Base-by-base conservation (phyloP, 2,113 vertebrate species). In the Callithrix jacchus region DNA sequence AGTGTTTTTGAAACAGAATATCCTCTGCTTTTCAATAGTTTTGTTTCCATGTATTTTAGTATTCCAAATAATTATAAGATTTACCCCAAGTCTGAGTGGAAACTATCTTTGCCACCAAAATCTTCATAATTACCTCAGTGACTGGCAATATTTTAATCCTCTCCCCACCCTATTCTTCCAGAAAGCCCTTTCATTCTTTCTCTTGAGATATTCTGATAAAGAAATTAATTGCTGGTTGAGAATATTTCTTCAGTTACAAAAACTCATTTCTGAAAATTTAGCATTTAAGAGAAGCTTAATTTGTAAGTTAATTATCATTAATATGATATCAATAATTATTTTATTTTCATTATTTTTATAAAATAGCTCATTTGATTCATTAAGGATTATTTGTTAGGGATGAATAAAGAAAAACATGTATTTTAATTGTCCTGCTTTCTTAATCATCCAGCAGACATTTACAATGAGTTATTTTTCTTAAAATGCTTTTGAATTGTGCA, bases 241-340 rank as follows among this genome's bases (percentile, higher is more conserved):
- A 25, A 8, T 70, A n/a, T 73, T 96, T 89, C 64, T 93, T 54
- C 30, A 87, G 30, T 83, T 89, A 37, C 5, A 93, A 58, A 93
- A 94, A 54, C 45, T 79, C 18, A 81, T 81, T 93, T 92, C 40
- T 80, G 92, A 84, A 94, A 95, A 95, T 80, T 76, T 71, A 66
- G 6, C 64, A 20, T 81, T 87, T 87, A 88, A 88, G 56, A 93
- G 56, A 80, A 80, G 17, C 25, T 80, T 94, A 96, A 74, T 83
- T 61, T 92, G 20, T 37, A 96, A 83, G 80, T 77, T 93, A 93
- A 37, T 95, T 96, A 32, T 93, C 27, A 2, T 76, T 95, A 90
- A 52, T 87, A 70, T 32, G 42, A 45, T 84, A 79, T 81, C 49
- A 82, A 25, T 84, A 77, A 80, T 91, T 90, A 52, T 54, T 81